Conservation (phyloP, 1,140 invertebrate genomes). For the Drosophila saltans region DNA sequence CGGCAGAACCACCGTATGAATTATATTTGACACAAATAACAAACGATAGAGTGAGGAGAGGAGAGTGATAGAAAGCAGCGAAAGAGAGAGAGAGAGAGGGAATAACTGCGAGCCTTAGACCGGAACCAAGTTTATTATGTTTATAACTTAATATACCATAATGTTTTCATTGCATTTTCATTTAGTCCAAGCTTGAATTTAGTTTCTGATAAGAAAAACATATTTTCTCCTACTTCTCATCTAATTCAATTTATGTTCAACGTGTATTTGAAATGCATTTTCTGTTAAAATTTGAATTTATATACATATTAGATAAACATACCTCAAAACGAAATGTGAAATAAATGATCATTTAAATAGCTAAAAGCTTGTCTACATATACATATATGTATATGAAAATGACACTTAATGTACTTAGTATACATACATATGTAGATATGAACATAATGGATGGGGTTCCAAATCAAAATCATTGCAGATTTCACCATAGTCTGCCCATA, state of each 20-base stretch:
- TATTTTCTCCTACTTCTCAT: not conserved
- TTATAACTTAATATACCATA: slow-evolving; percentile 42
- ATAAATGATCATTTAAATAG: too few species aligned
- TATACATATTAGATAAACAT: too few species aligned
- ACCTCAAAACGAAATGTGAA: too few species aligned
- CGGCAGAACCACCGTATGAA: slow-evolving; percentile 37
- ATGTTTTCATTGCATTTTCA: slow-evolving; percentile 49
- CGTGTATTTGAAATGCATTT: not conserved
- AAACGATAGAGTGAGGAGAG: not conserved
- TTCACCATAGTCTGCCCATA: too few species aligned
- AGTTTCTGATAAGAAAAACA: slow-evolving; percentile 34
- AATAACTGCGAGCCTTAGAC: slow-evolving; percentile 24
- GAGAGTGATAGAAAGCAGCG: not conserved
- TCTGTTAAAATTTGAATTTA: too few species aligned
- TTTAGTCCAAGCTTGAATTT: slow-evolving; percentile 23
- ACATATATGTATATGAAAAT: too few species aligned
- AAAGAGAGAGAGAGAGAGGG: not conserved
- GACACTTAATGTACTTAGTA: too few species aligned
- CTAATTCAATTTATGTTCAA: not conserved
- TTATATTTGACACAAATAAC: slow-evolving; percentile 47
- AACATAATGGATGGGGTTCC: too few species aligned
- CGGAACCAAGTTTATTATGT: slow-evolving; percentile 18
- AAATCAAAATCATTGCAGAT: too few species aligned
- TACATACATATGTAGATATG: too few species aligned
- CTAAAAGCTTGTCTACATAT: too few species aligned